These are phyloP conservation scores for Helobdella robusta DNA, from an alignment of 2,888 invertebrate genomes.

Conservation along the genomic window DNA sequence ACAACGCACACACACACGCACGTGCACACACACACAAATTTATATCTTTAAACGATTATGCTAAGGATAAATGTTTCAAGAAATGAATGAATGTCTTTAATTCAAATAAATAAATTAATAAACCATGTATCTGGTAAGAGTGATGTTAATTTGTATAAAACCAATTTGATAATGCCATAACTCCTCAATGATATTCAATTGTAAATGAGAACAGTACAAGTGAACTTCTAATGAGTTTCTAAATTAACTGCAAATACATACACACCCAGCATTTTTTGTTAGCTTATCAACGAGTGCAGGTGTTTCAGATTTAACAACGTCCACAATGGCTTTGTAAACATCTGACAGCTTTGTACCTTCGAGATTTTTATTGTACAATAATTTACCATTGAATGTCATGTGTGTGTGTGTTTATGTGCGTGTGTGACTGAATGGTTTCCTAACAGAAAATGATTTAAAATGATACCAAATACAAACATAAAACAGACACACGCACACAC, in stretches of 20 bases:
- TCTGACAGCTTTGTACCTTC: conserved; percentile 34
- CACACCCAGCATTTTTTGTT: conserved; percentile 79
- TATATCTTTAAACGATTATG: too few species aligned
- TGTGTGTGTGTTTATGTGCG: too few species aligned
- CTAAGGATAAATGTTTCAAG: not conserved
- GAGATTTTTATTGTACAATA: not conserved
- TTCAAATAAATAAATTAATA: not conserved
- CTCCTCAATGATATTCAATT: not conserved
- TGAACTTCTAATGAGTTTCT: not conserved
- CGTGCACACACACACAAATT: too few species aligned
- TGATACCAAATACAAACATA: too few species aligned
- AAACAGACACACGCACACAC: too few species aligned
- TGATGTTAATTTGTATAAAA: not conserved
- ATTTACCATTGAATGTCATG: not conserved
- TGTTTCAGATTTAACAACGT: conserved; percentile 31
- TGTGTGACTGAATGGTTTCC: too few species aligned
- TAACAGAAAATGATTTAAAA: too few species aligned
- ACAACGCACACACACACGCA: not conserved
- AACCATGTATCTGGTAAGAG: not conserved
- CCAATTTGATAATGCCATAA: not conserved
- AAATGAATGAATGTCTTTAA: not conserved
- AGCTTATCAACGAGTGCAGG: conserved; percentile 62
- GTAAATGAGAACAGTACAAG: not conserved
- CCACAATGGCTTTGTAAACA: conserved; percentile 31
- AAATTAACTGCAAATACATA: conserved; percentile 25